A percentile compares a stretch with the other conserved stretches of the same genome.
Evolutionary conservation across 1,140 invertebrate genomes (phyloP).

Genomic region (Brachionus sp.): DNA sequence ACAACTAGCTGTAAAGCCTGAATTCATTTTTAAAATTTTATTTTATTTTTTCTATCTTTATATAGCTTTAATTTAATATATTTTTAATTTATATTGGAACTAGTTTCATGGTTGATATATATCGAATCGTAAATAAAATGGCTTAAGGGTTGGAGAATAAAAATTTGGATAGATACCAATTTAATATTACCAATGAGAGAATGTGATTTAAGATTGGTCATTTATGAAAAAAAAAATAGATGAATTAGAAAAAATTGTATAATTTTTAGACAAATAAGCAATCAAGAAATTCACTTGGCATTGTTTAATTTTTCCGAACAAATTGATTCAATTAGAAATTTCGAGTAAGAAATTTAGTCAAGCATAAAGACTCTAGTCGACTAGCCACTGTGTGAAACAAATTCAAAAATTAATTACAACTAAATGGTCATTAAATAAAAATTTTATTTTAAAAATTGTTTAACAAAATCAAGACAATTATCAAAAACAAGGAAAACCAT

Average conservation of each 20-base stretch:
- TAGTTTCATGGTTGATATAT: constrained; percentile 15
- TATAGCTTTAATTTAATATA: background rate
- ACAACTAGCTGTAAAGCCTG: background rate
- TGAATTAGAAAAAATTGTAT: constrained; percentile 1
- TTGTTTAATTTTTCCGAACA: background rate
- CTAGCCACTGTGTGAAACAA: background rate
- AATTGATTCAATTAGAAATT: background rate
- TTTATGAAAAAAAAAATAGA: background rate
- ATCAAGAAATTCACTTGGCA: background rate
- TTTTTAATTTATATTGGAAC: background rate
- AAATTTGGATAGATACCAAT: background rate
- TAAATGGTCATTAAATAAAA: background rate
- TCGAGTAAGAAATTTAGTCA: background rate
- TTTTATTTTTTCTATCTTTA: background rate
- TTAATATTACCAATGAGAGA: background rate
- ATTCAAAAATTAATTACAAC: background rate
- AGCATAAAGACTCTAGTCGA: background rate
- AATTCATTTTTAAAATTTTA: background rate
- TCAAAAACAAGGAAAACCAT: constrained; percentile 8
- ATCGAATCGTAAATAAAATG: background rate
- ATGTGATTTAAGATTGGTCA: background rate
- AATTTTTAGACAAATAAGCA: background rate
- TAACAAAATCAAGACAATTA: background rate
- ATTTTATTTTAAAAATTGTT: constrained; percentile 9
- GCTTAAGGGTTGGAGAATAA: background rate